phyloP scores from a whole-genome alignment of 2,888 invertebrate genomes.

The Anorthoa munda region DNA sequence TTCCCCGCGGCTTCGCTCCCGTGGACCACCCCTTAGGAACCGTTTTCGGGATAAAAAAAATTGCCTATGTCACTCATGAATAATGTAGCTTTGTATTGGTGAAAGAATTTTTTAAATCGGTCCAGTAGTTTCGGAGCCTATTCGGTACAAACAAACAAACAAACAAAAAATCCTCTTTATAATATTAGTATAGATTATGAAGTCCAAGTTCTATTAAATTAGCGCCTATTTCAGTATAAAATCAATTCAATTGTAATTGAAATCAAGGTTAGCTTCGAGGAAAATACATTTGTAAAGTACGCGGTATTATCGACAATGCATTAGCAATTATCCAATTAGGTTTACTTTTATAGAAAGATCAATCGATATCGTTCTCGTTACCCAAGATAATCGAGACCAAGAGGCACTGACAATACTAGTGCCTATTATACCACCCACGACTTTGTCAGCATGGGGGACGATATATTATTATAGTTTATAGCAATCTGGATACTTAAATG shows the following conservation, averaged over 20 bases:
- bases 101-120: no score
- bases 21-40: no score
- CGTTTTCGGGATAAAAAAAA: no score
- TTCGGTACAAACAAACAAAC: no score
- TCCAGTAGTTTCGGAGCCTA: no score
- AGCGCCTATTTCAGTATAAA: not conserved
- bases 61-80: no score
- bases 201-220: not conserved
- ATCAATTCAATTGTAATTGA: conserved; percentile 8
- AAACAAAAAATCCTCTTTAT: no score
- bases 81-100: no score
- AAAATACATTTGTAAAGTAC: conserved; percentile 7
- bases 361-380: conserved; percentile 46
- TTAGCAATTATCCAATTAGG: conserved; percentile 52
- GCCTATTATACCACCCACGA: conserved; percentile 55
- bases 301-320: conserved; percentile 13
- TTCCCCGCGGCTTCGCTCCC: no score
- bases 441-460: conserved; percentile 33
- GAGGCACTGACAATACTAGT: conserved; percentile 29
- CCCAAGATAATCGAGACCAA: conserved; percentile 41
- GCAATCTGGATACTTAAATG: conserved; percentile 44
- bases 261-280: not conserved
- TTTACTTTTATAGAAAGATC: conserved; percentile 55
- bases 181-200: no score
- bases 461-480: conserved; percentile 27